A percentile compares a stretch with the other conserved stretches of the same genome.
These are phyloP conservation scores for Lucinisca nassula DNA, from an alignment of 2,888 invertebrate species.

Conservation along the genomic window DNA sequence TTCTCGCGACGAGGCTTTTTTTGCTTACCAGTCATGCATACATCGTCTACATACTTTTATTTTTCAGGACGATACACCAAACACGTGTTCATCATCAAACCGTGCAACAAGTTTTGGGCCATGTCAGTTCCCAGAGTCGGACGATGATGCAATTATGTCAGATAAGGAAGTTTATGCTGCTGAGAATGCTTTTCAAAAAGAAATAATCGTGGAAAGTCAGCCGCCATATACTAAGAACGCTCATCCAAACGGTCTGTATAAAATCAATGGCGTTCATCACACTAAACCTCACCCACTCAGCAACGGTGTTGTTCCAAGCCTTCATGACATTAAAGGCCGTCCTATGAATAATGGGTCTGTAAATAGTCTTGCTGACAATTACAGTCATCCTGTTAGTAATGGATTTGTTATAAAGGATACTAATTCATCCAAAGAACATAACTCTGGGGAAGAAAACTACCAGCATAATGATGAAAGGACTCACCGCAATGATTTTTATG, in stretches of 20 bases:
- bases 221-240: background rate
- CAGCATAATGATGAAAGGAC: background rate
- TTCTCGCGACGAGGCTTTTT: too few species aligned
- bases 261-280: background rate
- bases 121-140: slow-evolving; percentile 12
- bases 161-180: background rate
- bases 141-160: background rate
- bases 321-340: too few species aligned
- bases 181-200: background rate
- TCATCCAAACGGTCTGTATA: background rate
- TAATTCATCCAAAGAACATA: background rate
- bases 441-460: background rate
- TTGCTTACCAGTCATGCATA: too few species aligned
- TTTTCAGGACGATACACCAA: slow-evolving; percentile 12
- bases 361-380: too few species aligned
- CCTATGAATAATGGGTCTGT: too few species aligned
- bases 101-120: slow-evolving; percentile 32
- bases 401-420: background rate
- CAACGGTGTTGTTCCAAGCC: background rate
- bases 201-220: slow-evolving; percentile 23
- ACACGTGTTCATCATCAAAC: background rate
- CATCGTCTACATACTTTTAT: too few species aligned
- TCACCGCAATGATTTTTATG: background rate
- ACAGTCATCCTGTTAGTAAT: background rate
- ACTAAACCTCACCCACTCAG: background rate